Base-by-base conservation (phyloP, 2,797 vertebrate genomes). In the Molothrus ater region DNA sequence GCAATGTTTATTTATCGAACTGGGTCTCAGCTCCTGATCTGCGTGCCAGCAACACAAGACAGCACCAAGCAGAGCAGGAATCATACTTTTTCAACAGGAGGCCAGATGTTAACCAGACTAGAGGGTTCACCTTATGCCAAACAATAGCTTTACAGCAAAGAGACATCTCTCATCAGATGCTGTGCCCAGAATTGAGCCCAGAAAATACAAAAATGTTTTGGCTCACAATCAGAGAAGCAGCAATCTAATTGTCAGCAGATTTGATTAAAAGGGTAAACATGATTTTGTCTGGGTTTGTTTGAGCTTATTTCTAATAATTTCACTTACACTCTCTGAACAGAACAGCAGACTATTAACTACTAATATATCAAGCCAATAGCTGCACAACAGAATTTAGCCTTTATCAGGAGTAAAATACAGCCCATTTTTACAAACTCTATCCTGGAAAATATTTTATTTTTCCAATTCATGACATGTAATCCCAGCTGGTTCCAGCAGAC, bases 401-500 rank as follows among this genome's bases (percentile, higher is more conserved):
- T 69, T 51, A 66, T 64, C 13, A 51, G 28, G 20, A 86, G 9
- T 47, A 66, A 91, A 93, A 95, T 15, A 63, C 8, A 90, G 47
- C 9, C 32, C 31, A 17, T 48, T 90, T 93, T 65, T 59, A 84
- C 43, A 68, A 92, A 66, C 36, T 61, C 60, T 56, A 31, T 19
- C 31, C 48, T 81, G 60, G 70, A 92, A 95, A 93, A 82, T 66
- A 60, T 50, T 84, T 80, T 79, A 28, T 86, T 92, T 90, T 82
- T 86, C 45, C 74, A 68, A 71, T 53, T 80, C 21, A 54, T 24
- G 57, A 73, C 43, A 68, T 80, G 53, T 68, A 85, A 89, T 80
- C 53, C 73, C 92, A 95, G 93, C 86, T 93, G 78, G 43, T 88
- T 95, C 80, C 83, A 95, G 86, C 48, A 93, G 63, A 84, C 76